Conservation (phyloP, 2,113 vertebrate genomes). For the Garra rufa region DNA sequence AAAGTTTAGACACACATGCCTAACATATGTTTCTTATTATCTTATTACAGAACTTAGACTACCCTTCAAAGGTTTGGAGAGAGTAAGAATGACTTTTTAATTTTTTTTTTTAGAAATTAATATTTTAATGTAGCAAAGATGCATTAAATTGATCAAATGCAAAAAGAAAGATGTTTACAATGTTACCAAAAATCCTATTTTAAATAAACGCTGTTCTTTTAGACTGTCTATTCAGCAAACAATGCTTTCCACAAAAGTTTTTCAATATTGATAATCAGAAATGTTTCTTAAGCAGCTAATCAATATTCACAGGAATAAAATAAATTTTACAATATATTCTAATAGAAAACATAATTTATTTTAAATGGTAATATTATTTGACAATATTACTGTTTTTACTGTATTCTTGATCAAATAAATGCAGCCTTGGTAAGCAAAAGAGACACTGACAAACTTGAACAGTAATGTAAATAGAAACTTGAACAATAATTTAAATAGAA, state of each 20-base stretch:
- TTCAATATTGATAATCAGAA: background rate
- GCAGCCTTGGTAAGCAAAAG: too few relatives aligned
- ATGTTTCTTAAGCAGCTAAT: background rate
- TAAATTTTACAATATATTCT: background rate
- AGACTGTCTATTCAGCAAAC: background rate
- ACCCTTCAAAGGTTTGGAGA: background rate
- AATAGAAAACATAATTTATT: too few relatives aligned
- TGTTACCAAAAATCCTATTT: background rate
- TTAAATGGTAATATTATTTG: too few relatives aligned
- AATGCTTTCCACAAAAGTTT: too few relatives aligned
- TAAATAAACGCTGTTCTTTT: background rate
- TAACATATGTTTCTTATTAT: background rate
- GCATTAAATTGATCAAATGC: background rate
- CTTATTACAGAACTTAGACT: background rate
- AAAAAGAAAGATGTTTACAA: background rate
- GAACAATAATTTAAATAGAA: too few relatives aligned
- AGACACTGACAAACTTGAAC: background rate
- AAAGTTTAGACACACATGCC: background rate
- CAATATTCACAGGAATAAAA: background rate
- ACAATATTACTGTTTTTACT: too few relatives aligned
- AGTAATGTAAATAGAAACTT: background rate
- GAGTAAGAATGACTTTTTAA: background rate
- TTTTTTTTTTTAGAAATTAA: background rate
- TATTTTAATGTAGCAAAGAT: background rate
- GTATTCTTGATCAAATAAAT: too few relatives aligned